Percentiles rank a stretch among this genome's conserved stretches.
These are phyloP conservation scores for Leptopilina syphax DNA, from an alignment of 2,888 invertebrate species.

Conservation along the genomic window DNA sequence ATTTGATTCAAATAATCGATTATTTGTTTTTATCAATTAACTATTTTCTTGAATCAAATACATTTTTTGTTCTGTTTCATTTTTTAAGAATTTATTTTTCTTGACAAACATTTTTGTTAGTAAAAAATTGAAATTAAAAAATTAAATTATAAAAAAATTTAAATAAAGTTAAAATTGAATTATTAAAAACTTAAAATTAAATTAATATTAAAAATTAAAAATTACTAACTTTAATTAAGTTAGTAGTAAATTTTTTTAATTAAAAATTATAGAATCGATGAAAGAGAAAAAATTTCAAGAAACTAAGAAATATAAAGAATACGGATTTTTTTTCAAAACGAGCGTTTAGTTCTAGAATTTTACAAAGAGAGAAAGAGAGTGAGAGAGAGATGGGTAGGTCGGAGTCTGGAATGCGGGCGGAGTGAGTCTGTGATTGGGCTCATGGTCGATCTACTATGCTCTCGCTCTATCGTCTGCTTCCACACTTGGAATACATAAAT, in stretches of 20 bases:
- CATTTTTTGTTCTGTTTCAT: no score
- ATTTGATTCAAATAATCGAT: background rate
- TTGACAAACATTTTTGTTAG: no score
- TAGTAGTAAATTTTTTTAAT: no score
- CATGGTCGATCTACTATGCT: slow-evolving; percentile 63
- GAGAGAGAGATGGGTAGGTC: slow-evolving; percentile 63
- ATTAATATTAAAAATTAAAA: no score
- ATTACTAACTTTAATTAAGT: no score
- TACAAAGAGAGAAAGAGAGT: slow-evolving; percentile 32
- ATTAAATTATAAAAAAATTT: no score
- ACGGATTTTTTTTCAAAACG: background rate
- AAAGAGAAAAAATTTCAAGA: background rate
- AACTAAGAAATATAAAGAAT: background rate
- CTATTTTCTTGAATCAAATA: no score
- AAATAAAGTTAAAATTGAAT: no score
- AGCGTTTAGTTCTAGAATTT: slow-evolving; percentile 42
- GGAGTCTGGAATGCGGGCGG: slow-evolving; percentile 72
- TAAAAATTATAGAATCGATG: background rate
- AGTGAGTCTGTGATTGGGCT: slow-evolving; percentile 72
- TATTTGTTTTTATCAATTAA: background rate
- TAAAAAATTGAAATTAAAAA: no score
- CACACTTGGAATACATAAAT: slow-evolving; percentile 15
- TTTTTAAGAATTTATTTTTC: no score
- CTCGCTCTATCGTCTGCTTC: background rate
- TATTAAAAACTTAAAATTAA: no score